Evolutionary conservation across 2,797 vertebrate species (phyloP), one percentile per base, ranked within the genome.

Genomic region (Molossus alvarezi): DNA sequence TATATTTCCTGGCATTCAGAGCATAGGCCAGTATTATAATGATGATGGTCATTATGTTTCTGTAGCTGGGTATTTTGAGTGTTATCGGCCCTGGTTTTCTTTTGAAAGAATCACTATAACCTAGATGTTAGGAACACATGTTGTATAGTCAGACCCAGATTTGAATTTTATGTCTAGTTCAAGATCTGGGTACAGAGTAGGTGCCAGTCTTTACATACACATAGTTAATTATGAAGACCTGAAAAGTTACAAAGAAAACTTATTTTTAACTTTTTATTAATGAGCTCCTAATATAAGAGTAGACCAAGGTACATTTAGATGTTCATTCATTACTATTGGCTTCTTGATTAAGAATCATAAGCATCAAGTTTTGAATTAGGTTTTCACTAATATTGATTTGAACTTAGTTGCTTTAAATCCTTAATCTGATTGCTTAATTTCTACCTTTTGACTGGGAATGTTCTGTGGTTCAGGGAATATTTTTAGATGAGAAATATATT

Each of bases 1-100:
- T 96, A 86, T n/a, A 67, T 86, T 95, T 96, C 77, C 94, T 94
- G 64, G 88, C 65, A 41, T 88, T 95, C 88, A 29, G 64, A 94
- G 80, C 45, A 75, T 37, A 97, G 48, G 69, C 88, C 80, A n/a
- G 82, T 33, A 83, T 76, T 17, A 82, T n/a, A 15, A 69, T 81
- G 29, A 73, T 75, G 25, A 73, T 76, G 1, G 57, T 95, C 18
- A 84, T 37, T 60, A 29, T 92, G 87, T 87, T 84, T 88, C 95
- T 62, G 21, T 55, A 62, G 77, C n/a, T 3, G 64, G 58, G 57
- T 87, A 84, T 95, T 96, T 80, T 90, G 60, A 89, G 83, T 71
- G 11, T 73, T 82, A 51, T 14, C 87, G 85, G 67, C 62, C 80
- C 64, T 73, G 2, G 67, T 92, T 95, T 73, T 94, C 88, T 92